Percentiles rank a stretch among this genome's conserved stretches.
Conservation (phyloP, 2,888 invertebrate genomes). For the Aphodius sticticus region DNA sequence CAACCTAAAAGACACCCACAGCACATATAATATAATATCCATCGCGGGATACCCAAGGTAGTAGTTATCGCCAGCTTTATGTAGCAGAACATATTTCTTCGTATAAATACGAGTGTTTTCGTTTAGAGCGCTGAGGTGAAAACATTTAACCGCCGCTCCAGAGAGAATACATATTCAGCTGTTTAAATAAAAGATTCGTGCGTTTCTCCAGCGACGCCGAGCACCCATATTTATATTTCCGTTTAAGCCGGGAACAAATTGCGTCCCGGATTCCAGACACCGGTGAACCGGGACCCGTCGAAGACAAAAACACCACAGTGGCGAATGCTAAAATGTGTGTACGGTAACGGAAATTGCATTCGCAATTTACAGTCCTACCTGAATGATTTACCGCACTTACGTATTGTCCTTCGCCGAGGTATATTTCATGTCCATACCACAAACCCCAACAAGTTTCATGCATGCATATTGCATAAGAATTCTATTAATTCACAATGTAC, state of each 20-base stretch:
- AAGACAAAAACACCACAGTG: conserved; percentile 14
- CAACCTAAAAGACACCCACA: background rate
- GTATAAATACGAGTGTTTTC: conserved; percentile 35
- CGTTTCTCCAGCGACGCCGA: conserved; percentile 6
- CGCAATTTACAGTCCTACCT: conserved; percentile 41
- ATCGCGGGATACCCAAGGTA: background rate
- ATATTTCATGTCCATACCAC: background rate
- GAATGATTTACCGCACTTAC: conserved; percentile 28
- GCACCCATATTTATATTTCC: conserved; percentile 36
- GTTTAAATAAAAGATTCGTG: conserved; percentile 34
- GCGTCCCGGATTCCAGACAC: conserved; percentile 22
- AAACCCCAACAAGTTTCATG: conserved; percentile 17
- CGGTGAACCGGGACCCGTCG: conserved; percentile 12
- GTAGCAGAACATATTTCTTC: conserved; percentile 26
- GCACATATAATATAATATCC: background rate
- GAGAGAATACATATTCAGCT: conserved; percentile 11
- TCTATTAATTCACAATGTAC: conserved; percentile 8
- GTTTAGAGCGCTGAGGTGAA: conserved; percentile 28
- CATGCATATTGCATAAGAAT: conserved; percentile 24
- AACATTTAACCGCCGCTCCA: conserved; percentile 24
- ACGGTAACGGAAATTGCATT: conserved; percentile 44
- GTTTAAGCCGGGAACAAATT: conserved; percentile 35
- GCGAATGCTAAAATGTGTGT: conserved; percentile 23
- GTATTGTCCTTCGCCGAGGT: background rate
- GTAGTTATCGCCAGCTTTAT: conserved; percentile 15